These are phyloP conservation scores for Halichoeres trimaculatus DNA, from an alignment of 2,113 vertebrate species.

Conservation along the genomic window DNA sequence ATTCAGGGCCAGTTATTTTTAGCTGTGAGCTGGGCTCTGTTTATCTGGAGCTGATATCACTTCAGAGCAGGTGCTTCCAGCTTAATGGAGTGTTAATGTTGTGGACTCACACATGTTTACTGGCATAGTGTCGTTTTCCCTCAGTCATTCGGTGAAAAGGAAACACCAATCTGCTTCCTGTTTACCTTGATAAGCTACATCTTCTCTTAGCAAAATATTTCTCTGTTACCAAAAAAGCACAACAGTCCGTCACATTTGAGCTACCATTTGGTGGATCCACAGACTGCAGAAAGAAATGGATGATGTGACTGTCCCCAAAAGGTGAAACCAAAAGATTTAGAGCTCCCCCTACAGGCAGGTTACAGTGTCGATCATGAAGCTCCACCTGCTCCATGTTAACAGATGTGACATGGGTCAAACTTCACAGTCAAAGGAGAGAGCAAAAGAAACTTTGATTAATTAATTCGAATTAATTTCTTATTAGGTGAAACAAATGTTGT, in stretches of 20 bases:
- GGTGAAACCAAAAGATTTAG: no score
- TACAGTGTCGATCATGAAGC: no score
- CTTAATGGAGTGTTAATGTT: conserved; percentile 16
- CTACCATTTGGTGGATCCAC: neutral
- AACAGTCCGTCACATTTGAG: neutral
- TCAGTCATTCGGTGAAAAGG: neutral
- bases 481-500: no score
- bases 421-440: no score
- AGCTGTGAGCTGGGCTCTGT: conserved; percentile 21
- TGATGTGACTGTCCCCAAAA: no score
- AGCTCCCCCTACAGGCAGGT: no score
- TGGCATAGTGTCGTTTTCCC: conserved; percentile 3
- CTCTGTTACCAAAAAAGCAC: conserved; percentile 15
- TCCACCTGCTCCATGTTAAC: no score
- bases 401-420: no score
- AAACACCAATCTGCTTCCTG: neutral
- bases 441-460: no score
- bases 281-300: no score
- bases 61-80: conserved; percentile 27
- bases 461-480: no score
- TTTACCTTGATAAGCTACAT: neutral
- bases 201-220: conserved; percentile 8
- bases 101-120: conserved; percentile 1
- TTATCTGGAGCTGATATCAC: conserved; percentile 5
- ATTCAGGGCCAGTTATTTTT: conserved; percentile 35